Conservation (phyloP, 1,140 invertebrate genomes). For the Neodiprion lecontei region DNA sequence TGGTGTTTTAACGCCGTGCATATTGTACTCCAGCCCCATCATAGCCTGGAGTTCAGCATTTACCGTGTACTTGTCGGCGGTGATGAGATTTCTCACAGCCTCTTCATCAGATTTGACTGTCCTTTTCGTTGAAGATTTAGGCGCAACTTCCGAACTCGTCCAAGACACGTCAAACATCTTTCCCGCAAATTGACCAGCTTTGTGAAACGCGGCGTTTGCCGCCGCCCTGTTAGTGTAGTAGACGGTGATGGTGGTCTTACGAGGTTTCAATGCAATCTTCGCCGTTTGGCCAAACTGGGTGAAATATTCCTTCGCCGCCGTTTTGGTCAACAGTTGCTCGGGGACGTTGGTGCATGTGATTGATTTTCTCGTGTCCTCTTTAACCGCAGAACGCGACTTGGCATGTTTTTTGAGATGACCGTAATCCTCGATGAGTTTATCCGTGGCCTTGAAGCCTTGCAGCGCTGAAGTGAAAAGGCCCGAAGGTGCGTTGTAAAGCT, state of each 20-base stretch:
- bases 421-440: conserved; percentile 29
- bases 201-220: conserved; percentile 65
- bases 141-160: conserved; percentile 51
- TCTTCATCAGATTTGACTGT: conserved; percentile 37
- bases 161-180: conserved; percentile 68
- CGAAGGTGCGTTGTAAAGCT: conserved; percentile 29
- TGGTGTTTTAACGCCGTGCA: conserved; percentile 27
- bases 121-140: conserved; percentile 42
- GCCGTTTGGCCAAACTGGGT: conserved; percentile 68
- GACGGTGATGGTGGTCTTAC: conserved; percentile 65
- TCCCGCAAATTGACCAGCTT: conserved; percentile 66
- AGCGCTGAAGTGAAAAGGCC: conserved; percentile 37
- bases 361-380: conserved; percentile 38
- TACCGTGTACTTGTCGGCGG: conserved; percentile 52
- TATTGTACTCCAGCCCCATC: conserved; percentile 42
- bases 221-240: conserved; percentile 66
- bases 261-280: conserved; percentile 68
- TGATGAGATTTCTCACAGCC: conserved; percentile 37
- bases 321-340: conserved; percentile 65
- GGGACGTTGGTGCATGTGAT: conserved; percentile 69
- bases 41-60: conserved; percentile 62
- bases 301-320: conserved; percentile 70
- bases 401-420: conserved; percentile 39
- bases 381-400: conserved; percentile 28
- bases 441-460: conserved; percentile 16